Evolutionary conservation across 1,140 invertebrate species (phyloP).

Genomic region (Berghia stephanieae): DNA sequence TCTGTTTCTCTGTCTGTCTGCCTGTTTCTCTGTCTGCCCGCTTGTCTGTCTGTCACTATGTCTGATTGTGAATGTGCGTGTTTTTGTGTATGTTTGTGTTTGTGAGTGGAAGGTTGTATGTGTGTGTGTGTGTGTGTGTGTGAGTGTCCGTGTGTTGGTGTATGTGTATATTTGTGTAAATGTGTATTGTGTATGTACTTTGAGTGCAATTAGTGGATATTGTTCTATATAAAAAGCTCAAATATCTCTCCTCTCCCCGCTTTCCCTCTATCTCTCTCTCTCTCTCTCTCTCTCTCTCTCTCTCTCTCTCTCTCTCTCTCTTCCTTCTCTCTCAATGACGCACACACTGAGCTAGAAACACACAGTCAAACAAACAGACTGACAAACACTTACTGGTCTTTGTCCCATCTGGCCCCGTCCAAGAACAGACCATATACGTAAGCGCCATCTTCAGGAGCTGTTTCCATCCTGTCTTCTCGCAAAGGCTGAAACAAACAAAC

Average conservation of each 20-base stretch:
- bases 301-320: not conserved
- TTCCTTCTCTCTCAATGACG: not conserved
- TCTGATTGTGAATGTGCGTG: too few relatives aligned
- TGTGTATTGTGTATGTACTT: not conserved
- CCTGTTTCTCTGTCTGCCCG: too few relatives aligned
- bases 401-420: slow-evolving; percentile 67
- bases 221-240: too few relatives aligned
- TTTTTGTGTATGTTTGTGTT: too few relatives aligned
- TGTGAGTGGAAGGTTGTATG: too few relatives aligned
- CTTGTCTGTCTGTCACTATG: too few relatives aligned
- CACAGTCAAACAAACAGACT: not conserved
- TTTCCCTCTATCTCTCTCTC: too few relatives aligned
- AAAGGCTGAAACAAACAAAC: slow-evolving; percentile 46
- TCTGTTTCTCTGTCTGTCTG: too few relatives aligned
- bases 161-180: not conserved
- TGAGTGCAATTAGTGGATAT: too few relatives aligned
- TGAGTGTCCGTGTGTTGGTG: not conserved
- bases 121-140: not conserved
- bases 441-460: slow-evolving; percentile 64
- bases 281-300: not conserved
- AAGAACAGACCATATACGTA: slow-evolving; percentile 65
- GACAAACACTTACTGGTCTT: slow-evolving; percentile 44
- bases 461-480: slow-evolving; percentile 38
- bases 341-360: not conserved
- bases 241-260: too few relatives aligned